Percentiles rank a stretch among this genome's conserved stretches.
Conservation (phyloP, 2,888 invertebrate species). For the Cynaeus angustus region DNA sequence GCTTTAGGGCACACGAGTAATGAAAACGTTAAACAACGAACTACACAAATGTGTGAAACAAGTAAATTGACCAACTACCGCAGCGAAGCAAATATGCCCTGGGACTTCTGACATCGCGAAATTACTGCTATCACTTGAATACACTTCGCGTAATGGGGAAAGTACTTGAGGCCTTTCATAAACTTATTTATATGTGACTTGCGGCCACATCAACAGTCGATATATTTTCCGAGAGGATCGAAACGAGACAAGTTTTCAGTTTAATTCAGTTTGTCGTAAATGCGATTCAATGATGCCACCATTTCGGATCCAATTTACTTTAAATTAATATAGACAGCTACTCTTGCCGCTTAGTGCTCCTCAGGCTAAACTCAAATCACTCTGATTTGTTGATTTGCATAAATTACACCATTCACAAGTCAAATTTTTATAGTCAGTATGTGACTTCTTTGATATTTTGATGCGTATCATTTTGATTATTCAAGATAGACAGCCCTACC, state of each 20-base stretch:
- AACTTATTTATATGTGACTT: conserved; percentile 33
- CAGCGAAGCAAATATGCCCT: conserved; percentile 13
- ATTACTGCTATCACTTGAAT: conserved; percentile 1
- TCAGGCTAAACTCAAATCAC: conserved; percentile 28
- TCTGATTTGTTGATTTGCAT: conserved; percentile 40
- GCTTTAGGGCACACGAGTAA: conserved; percentile 55
- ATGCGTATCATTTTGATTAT: conserved; percentile 27
- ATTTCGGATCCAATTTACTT: conserved; percentile 31
- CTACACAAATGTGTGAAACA: conserved; percentile 44
- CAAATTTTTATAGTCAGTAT: conserved; percentile 29
- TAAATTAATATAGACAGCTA: conserved; percentile 33
- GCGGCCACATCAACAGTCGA: conserved; percentile 36
- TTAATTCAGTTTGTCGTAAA: conserved; percentile 29
- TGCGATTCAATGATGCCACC: conserved; percentile 26
- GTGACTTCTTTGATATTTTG: conserved; percentile 28
- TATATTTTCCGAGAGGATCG: conserved; percentile 15
- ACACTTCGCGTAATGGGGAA: conserved; percentile 16
- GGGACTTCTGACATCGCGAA: conserved; percentile 14
- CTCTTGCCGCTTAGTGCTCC: conserved; percentile 8
- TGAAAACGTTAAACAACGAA: conserved; percentile 59
- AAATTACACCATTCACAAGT: conserved; percentile 27
- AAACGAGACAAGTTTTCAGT: conserved; percentile 23
- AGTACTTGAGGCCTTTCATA: conserved; percentile 23
- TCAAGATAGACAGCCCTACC: conserved; percentile 17
- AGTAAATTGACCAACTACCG: conserved; percentile 16